Evolutionary conservation across 2,797 vertebrate genomes (phyloP), one percentile per base, ranked within the genome.

Genomic region (Nyctalus aviator): DNA sequence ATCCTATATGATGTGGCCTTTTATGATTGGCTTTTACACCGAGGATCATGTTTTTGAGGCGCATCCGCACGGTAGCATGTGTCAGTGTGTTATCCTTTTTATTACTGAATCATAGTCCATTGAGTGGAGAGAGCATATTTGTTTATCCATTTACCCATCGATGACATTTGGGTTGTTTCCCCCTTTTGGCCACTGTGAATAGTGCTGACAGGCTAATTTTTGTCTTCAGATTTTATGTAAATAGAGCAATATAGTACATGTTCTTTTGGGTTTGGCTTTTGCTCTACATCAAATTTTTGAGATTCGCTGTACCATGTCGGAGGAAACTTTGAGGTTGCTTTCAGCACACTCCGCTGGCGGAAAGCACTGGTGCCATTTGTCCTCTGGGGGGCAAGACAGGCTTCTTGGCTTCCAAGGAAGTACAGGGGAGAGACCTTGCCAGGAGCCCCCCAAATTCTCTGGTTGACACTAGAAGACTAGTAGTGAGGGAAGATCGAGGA

Each of bases 11-110:
- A 15, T 0, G 15, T 3, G 57, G n/a, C 25, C 25, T 37, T 64
- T 55, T 1, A 10, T 15, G 68, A 44, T 35, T 69, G 78, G 27
- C 30, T 95, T 62, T 71, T 20, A 30, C 23, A 81, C 18, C 55
- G 2, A 3, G 44, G 25, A 20, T 9, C 10, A 5, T 15, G 46
- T 57, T 46, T 94, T 12, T 4, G 23, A 84, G 32, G 44, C 25
- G 18, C 23, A 6, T 3, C 59, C 17, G 5, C 3, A 12, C 0
- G 1, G 32, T 0, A n/a, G 35, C 7, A 0, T 6, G 21, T 10
- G 35, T 21, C 12, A 53, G 17, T 0, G 27, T 46, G 17, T 18
- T 4, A 0, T 6, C 68, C 41, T 90, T 83, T 64, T 88, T 21
- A 78, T 1, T 44, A 62, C 27, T 27, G 41, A 93, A 5, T 73